Evolutionary conservation across 2,113 vertebrate species (phyloP), one percentile per base, ranked within the genome.

Genomic region (Arothron firmamentum): DNA sequence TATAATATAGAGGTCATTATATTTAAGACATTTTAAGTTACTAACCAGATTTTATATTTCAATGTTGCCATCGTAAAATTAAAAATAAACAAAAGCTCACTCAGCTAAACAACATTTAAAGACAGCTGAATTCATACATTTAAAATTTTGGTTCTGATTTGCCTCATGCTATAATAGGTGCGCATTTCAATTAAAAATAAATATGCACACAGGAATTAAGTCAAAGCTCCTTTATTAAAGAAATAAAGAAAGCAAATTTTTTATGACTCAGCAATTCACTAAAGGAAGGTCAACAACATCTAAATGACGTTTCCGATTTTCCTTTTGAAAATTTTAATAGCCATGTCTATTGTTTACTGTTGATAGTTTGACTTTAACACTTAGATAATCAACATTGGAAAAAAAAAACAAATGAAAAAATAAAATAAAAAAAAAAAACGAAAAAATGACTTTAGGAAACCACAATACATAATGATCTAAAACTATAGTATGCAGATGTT

Each of bases 361-460:
- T 90, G 91, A 93, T 72, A 65, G 5, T 72, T 77, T 67, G 2
- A 74, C 75, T 23, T 57, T 61, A 69, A 82, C 89, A 92, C 88
- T 92, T 93, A 94, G 90, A 93, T 89, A 93, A 91, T 91, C 86
- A 93, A 93, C 91, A 92, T 91, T 91, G 91, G 75, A 86, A 86
- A 91, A 89, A 45, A 17, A 53, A 61, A 67, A 67, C 12, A 34
- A 52, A 60, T 45, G 34, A 61, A 54, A 63, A 63, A 18, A 85
- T 87, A 88, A 53, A 91, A 91, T 93, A 92, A 91, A 84, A 25
- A 90, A 81, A 90, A 83, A 70, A 77, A 92, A 90, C 91, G 92
- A 91, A 92, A 93, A 90, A 92, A 93, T 94, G 95, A 93, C 92
- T 92, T 94, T 91, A 92, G 93, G 89, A 93, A 93, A 93, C 93